phyloP scores from a whole-genome alignment of 2,888 invertebrate species.

The Campopleginae sp. region DNA sequence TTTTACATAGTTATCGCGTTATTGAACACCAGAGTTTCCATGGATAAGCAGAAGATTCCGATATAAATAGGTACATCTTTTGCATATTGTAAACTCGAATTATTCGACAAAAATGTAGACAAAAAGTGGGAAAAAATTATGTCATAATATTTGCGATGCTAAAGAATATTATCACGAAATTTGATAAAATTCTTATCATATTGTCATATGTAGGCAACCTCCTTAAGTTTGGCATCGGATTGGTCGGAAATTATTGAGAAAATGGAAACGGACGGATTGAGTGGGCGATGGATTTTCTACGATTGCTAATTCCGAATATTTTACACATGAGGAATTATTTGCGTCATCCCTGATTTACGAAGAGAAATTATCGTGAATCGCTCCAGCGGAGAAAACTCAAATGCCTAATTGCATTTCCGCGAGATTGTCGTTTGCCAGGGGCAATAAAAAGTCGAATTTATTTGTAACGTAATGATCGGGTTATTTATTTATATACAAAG shows the following conservation, averaged over 20 bases:
- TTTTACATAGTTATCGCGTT: no score
- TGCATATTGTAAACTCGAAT: no score
- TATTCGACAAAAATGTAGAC: no score
- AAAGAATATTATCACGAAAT: no score
- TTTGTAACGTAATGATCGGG: slow-evolving; percentile 60
- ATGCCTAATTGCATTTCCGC: slow-evolving; percentile 44
- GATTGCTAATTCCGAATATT: slow-evolving; percentile 37
- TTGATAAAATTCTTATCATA: no score
- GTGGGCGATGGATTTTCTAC: slow-evolving; percentile 44
- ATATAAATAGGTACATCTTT: no score
- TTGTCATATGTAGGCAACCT: no score
- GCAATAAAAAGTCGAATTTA: slow-evolving; percentile 53
- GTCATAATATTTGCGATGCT: no score
- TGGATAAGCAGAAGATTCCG: no score
- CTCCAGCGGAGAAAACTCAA: not conserved
- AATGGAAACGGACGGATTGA: slow-evolving; percentile 17
- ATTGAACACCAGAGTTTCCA: no score
- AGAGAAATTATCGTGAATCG: not conserved
- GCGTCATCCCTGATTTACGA: not conserved
- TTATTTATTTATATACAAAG: slow-evolving; percentile 62
- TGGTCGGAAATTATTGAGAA: not conserved
- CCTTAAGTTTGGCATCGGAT: not conserved
- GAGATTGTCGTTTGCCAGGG: slow-evolving; percentile 13
- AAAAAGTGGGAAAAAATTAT: no score
- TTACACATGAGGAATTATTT: slow-evolving; percentile 39